phyloP scores from a whole-genome alignment of 2,113 vertebrate genomes.

The Pao palembangensis region DNA sequence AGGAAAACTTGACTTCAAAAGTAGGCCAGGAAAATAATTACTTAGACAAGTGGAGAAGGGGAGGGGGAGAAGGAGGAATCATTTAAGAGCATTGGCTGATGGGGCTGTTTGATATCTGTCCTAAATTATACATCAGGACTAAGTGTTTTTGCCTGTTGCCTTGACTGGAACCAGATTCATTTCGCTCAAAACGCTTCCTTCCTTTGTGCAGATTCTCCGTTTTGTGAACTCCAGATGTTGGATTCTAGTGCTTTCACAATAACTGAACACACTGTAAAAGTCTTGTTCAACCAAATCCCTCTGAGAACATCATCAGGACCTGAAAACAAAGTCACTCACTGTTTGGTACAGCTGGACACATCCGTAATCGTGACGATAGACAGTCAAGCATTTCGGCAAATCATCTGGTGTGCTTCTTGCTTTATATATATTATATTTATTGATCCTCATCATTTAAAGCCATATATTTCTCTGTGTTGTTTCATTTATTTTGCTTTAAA shows the following conservation, averaged over 20 bases:
- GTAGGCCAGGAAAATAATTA: slow-evolving; percentile 68
- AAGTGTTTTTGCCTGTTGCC: slow-evolving; percentile 24
- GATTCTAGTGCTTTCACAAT: neutral
- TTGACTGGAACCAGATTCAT: slow-evolving; percentile 15
- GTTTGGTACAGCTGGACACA: slow-evolving; percentile 26
- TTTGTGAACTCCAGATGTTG: slow-evolving; percentile 13
- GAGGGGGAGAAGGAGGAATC: slow-evolving; percentile 15
- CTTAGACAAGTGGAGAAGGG: slow-evolving; percentile 47
- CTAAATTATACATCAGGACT: slow-evolving; percentile 48
- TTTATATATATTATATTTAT: too few relatives aligned
- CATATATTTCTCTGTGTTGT: neutral
- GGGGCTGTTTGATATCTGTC: slow-evolving; percentile 53
- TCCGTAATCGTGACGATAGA: slow-evolving; percentile 54
- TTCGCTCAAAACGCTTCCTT: slow-evolving; percentile 9
- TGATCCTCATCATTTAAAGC: neutral
- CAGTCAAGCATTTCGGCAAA: slow-evolving; percentile 29
- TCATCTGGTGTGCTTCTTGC: neutral
- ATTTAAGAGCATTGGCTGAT: slow-evolving; percentile 33
- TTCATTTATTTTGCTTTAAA: neutral
- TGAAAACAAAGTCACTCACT: slow-evolving; percentile 1
- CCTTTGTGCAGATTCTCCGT: slow-evolving; percentile 10
- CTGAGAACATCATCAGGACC: neutral
- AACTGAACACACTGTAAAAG: neutral
- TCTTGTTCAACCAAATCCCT: neutral
- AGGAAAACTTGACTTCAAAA: slow-evolving; percentile 42